Percentiles rank a stretch among this genome's conserved stretches.
These are phyloP conservation scores for Orthonyx spaldingii DNA, from an alignment of 2,113 vertebrate species.

Conservation along the genomic window DNA sequence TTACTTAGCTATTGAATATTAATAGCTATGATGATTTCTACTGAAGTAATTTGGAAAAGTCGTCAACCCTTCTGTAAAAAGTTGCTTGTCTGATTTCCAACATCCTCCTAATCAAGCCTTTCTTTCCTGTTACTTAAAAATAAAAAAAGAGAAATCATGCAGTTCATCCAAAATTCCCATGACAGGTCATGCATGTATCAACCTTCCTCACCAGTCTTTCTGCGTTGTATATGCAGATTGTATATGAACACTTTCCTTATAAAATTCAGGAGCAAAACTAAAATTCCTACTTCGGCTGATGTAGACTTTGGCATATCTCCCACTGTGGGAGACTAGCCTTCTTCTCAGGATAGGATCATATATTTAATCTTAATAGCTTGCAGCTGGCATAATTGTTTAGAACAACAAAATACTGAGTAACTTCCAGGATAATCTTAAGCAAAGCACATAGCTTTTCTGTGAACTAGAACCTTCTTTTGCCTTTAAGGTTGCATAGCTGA, in stretches of 20 bases:
- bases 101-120: constrained; percentile 17
- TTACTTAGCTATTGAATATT: constrained; percentile 28
- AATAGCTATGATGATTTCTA: constrained; percentile 8
- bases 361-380: constrained; percentile 8
- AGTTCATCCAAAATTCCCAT: background rate
- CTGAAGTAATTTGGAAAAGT: background rate
- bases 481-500: background rate
- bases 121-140: background rate
- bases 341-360: background rate
- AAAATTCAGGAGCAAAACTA: background rate
- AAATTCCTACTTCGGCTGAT: background rate
- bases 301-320: background rate
- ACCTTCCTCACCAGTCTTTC: background rate
- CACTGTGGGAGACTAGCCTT: background rate
- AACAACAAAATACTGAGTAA: background rate
- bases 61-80: background rate
- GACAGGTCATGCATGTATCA: background rate
- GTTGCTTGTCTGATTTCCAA: constrained; percentile 18
- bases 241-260: background rate
- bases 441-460: background rate
- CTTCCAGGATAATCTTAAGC: background rate
- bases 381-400: background rate
- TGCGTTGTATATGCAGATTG: too few relatives aligned
- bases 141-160: background rate
- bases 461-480: background rate